phyloP scores from a whole-genome alignment of 2,888 invertebrate species.

The Melitaea athalia region DNA sequence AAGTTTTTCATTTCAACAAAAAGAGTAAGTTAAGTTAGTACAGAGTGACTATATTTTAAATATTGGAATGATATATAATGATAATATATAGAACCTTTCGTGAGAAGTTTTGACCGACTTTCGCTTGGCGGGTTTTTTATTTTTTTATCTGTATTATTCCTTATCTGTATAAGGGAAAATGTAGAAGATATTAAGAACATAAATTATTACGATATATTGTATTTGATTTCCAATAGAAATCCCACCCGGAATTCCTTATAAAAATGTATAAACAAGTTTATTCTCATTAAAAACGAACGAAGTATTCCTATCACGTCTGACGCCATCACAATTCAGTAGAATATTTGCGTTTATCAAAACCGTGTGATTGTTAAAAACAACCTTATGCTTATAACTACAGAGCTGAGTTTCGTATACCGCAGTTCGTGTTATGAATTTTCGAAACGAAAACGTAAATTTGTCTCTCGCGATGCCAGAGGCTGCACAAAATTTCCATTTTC shows the following conservation, averaged over 20 bases:
- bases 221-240: slow-evolving; percentile 7
- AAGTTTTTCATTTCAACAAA: too few relatives aligned
- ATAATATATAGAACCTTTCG: too few relatives aligned
- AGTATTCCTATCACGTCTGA: slow-evolving; percentile 68
- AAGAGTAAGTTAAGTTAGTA: too few relatives aligned
- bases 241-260: slow-evolving; percentile 11
- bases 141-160: too few relatives aligned
- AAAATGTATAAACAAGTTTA: slow-evolving; percentile 33
- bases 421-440: slow-evolving; percentile 25
- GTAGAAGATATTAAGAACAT: not conserved
- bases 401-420: slow-evolving; percentile 40
- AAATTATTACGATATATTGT: not conserved
- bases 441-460: slow-evolving; percentile 51
- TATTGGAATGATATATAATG: too few relatives aligned
- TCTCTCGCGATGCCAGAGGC: slow-evolving; percentile 62
- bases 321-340: slow-evolving; percentile 43
- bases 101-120: too few relatives aligned
- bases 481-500: slow-evolving; percentile 82
- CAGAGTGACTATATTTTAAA: too few relatives aligned
- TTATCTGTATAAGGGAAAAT: not conserved
- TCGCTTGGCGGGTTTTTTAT: not conserved
- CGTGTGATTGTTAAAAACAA: slow-evolving; percentile 32
- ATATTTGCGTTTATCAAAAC: slow-evolving; percentile 34
- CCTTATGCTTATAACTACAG: slow-evolving; percentile 43
- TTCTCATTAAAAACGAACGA: slow-evolving; percentile 55